These are phyloP conservation scores for Megalops atlanticus DNA, from an alignment of 2,113 vertebrate species.

Conservation along the genomic window DNA sequence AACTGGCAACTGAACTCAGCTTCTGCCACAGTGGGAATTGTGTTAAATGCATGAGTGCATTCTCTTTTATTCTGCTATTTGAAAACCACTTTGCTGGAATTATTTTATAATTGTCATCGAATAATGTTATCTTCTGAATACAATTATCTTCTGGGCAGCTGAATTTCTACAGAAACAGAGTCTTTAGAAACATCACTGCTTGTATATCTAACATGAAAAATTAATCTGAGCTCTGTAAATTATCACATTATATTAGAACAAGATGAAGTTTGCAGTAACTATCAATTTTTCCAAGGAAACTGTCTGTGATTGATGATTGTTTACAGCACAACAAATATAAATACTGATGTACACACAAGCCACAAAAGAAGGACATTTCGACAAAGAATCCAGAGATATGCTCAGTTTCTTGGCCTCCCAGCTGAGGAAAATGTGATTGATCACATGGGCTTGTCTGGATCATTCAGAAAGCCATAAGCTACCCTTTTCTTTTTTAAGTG, in stretches of 20 bases:
- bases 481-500: not conserved
- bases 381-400: not conserved
- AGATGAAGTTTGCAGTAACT: no score
- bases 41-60: not conserved
- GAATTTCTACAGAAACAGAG: not conserved
- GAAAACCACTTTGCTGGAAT: not conserved
- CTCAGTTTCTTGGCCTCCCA: not conserved
- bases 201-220: not conserved
- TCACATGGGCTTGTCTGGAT: not conserved
- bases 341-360: not conserved
- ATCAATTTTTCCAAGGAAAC: not conserved
- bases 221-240: not conserved
- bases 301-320: not conserved
- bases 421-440: slow-evolving; percentile 17
- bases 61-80: not conserved
- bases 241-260: no score
- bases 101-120: not conserved
- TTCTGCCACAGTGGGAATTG: not conserved
- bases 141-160: not conserved
- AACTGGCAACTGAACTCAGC: not conserved
- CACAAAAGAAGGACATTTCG: not conserved
- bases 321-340: not conserved
- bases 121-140: not conserved
- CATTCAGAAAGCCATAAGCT: not conserved
- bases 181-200: not conserved